Conservation (phyloP, 2,797 vertebrate genomes). For the Anomalospiza imberbis region DNA sequence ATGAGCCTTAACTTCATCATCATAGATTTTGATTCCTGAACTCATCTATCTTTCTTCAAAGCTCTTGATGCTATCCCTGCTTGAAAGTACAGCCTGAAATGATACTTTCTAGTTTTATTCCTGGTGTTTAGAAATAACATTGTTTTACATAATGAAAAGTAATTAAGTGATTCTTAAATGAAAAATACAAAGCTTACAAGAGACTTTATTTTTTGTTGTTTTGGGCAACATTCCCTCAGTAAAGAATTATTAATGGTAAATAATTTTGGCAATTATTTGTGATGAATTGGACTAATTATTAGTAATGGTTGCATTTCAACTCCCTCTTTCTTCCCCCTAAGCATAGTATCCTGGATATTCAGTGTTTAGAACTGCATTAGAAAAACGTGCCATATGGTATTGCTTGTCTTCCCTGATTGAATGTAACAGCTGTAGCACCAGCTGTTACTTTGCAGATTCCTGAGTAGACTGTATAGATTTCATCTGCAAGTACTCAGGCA, state of each 20-base stretch:
- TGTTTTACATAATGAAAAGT: background rate
- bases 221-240: background rate
- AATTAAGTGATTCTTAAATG: background rate
- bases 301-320: background rate
- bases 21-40: background rate
- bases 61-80: background rate
- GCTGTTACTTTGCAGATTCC: constrained; percentile 37
- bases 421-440: constrained; percentile 24
- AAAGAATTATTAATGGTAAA: background rate
- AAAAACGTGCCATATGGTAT: background rate
- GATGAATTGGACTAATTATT: background rate
- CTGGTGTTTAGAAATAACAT: background rate
- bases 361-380: background rate
- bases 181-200: background rate
- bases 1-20: background rate
- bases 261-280: background rate
- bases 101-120: background rate
- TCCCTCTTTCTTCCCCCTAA: background rate
- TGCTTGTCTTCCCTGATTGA: constrained; percentile 31
- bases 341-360: background rate
- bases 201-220: background rate
- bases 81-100: background rate
- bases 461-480: constrained; percentile 1
- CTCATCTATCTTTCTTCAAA: background rate
- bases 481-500: background rate